Base-by-base conservation (phyloP, 1,140 invertebrate species). In the Cryptotermes secundus region DNA sequence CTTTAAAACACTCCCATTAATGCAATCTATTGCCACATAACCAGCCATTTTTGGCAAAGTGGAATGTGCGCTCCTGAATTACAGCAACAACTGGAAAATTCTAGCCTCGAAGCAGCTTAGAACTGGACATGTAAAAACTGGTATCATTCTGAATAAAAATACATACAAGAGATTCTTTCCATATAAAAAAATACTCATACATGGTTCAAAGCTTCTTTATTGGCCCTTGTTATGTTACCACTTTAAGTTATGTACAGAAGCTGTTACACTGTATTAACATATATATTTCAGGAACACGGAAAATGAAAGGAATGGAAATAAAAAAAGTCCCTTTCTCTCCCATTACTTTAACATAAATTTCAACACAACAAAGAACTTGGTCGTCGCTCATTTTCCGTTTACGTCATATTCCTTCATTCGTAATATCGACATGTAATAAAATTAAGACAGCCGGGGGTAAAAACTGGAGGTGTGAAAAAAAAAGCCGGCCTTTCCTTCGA, bases 401-500 rank as follows among this genome's bases (percentile, higher is more conserved):
- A 38, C 38, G 42, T 81, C 65, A 80, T 35, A 49, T 59, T 45
- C 53, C 79, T 45, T 85, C 80, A 42, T 49, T 80, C 80, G 59
- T 82, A 82, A 83, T 84, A 85, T 86, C 82, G 65, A 80, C 81
- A 86, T 81, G 80, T 83, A 85, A 85, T 65, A 85, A 81, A 85
- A 83, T 65, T 38, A 83, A 49, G 65, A 84, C 36, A 36, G 79
- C 38, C 79, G 82, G 83, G 82, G 83, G 53, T 79, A 79, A 84
- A 81, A 82, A 85, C 34, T 53, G 81, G 49, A 82, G 36, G 34
- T 24, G 34, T 59, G 72, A 83, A 81, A 83, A 80, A 34, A 83
- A 80, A 34, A 35, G 34, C 82, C 81, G 16, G 82, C 82, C 88
- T 91, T 91, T 91, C 89, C 91, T 90, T 84, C 91, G 85, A 87